Percentiles rank a stretch among this genome's conserved stretches.
Evolutionary conservation across 2,797 vertebrate species (phyloP).

Genomic region (Phataginus tricuspis): DNA sequence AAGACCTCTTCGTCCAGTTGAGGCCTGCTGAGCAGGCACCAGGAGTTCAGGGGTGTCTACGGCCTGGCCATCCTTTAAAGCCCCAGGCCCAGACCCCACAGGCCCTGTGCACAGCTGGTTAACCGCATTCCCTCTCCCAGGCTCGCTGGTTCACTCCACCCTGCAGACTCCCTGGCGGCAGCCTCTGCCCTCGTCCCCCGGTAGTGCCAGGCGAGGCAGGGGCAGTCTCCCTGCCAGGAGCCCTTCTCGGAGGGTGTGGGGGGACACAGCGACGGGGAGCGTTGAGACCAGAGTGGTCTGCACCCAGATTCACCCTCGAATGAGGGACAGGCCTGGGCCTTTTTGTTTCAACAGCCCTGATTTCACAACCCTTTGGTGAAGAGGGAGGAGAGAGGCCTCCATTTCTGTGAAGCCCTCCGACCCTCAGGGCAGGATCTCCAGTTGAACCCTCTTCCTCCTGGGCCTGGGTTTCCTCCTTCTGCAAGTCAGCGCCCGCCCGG

Average conservation of each 20-base stretch:
- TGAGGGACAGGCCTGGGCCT: neutral
- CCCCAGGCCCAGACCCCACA: neutral
- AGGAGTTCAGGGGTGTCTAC: no score
- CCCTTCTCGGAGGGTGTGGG: neutral
- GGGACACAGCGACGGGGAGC: no score
- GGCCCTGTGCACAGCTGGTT: neutral
- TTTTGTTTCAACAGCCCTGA: neutral
- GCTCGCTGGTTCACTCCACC: neutral
- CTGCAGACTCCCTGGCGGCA: neutral
- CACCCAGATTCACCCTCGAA: neutral
- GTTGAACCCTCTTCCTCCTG: neutral
- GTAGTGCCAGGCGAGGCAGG: neutral
- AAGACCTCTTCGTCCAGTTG: accelerated
- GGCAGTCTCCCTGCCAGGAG: neutral
- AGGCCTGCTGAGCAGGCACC: neutral
- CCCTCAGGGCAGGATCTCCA: neutral
- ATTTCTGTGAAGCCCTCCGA: neutral
- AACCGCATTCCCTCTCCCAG: accelerated
- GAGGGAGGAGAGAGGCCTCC: no score
- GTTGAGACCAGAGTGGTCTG: accelerated
- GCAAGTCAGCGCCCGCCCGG: neutral
- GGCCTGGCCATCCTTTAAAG: neutral
- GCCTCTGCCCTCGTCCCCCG: neutral
- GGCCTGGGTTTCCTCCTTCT: slow-evolving; percentile 39
- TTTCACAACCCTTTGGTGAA: neutral